Evolutionary conservation across 2,888 invertebrate species (phyloP).

Genomic region (Rhopalosiphum nymphaeae): DNA sequence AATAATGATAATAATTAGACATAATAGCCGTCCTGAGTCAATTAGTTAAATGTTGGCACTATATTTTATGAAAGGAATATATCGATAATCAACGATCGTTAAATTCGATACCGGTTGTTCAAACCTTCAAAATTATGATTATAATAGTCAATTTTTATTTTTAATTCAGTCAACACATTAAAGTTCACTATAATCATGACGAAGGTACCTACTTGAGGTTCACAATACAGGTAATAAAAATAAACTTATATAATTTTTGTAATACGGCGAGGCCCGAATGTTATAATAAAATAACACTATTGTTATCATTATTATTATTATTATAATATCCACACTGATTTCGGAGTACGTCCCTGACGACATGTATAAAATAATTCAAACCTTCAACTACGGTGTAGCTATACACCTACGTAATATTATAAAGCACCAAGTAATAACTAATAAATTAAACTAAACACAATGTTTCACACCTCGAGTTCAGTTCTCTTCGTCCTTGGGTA

Average conservation of each 20-base stretch:
- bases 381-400: neutral
- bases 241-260: too few species aligned
- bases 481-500: neutral
- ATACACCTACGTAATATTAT: neutral
- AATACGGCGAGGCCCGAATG: neutral
- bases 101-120: too few species aligned
- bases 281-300: neutral
- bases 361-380: neutral
- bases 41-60: neutral
- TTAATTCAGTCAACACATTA: neutral
- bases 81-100: too few species aligned
- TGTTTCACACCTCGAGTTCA: constrained; percentile 40
- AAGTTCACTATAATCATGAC: neutral
- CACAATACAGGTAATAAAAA: neutral
- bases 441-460: constrained; percentile 43
- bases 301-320: neutral
- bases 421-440: constrained; percentile 42
- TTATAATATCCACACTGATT: neutral
- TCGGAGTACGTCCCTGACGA: neutral
- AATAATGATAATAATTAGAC: neutral
- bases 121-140: neutral
- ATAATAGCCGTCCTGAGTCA: neutral
- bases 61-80: neutral
- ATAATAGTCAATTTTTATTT: neutral
- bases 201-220: neutral